These are phyloP conservation scores for Ptychodera flava DNA, from an alignment of 35 echinoderm and acorn worm genomes.

Conservation along the genomic window DNA sequence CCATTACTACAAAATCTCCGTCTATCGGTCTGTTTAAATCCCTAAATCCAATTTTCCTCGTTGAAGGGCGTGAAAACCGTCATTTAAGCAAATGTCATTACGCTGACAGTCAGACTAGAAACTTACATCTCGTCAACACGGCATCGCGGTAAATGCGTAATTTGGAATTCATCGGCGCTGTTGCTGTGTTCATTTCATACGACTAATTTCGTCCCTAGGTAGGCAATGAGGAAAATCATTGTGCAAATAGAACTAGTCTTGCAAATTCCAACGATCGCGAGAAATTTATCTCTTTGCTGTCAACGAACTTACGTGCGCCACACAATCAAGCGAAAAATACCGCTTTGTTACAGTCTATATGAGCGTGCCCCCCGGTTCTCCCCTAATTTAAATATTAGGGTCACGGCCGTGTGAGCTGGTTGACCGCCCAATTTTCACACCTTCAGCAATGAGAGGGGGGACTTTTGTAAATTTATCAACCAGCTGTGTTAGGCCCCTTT, in stretches of 20 bases:
- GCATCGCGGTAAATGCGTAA: not conserved
- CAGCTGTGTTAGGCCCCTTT: not conserved
- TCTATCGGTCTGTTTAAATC: not conserved
- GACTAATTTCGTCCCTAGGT: not conserved
- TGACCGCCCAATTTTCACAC: not conserved
- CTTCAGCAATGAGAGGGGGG: not conserved
- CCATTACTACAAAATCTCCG: not conserved
- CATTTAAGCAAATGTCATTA: not conserved
- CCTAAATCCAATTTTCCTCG: not conserved
- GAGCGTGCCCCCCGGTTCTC: too few species aligned
- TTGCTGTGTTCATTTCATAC: not conserved
- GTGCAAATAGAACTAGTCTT: too few species aligned
- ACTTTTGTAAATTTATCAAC: not conserved
- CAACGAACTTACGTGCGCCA: too few species aligned
- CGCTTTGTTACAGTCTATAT: too few species aligned
- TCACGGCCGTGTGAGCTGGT: not conserved
- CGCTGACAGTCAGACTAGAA: not conserved
- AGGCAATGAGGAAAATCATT: not conserved
- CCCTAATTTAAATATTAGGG: too few species aligned
- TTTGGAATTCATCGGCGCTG: not conserved
- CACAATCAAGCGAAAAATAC: too few species aligned
- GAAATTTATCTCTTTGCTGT: too few species aligned
- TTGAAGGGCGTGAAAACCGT: not conserved
- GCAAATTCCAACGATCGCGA: too few species aligned
- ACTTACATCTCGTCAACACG: not conserved